phyloP scores from a whole-genome alignment of 2,888 invertebrate species.

The Dicycla oo region DNA sequence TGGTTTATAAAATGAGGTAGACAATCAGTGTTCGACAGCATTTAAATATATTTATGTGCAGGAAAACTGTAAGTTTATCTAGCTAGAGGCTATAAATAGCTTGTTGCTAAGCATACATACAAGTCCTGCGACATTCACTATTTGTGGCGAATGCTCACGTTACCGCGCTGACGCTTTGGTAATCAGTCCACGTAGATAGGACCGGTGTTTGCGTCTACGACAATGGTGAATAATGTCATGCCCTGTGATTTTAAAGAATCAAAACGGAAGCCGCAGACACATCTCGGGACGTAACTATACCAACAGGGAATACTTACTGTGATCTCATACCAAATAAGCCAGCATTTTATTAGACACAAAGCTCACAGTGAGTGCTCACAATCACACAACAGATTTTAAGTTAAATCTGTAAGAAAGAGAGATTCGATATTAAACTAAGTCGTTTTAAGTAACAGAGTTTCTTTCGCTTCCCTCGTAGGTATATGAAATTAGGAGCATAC shows the following conservation, averaged over 20 bases:
- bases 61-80: conserved; percentile 38
- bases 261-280: conserved; percentile 80
- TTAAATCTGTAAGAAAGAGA: conserved; percentile 35
- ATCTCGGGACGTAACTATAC: conserved; percentile 71
- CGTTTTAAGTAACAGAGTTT: conserved; percentile 25
- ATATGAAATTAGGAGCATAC: conserved; percentile 43
- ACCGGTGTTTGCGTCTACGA: conserved; percentile 75
- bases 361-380: neutral
- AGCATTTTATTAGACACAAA: conserved; percentile 22
- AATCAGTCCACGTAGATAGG: conserved; percentile 79
- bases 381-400: too few species aligned
- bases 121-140: conserved; percentile 49
- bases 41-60: conserved; percentile 32
- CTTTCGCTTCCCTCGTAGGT: conserved; percentile 35
- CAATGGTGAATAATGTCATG: conserved; percentile 84
- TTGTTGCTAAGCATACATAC: conserved; percentile 51
- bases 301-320: conserved; percentile 68
- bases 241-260: conserved; percentile 79
- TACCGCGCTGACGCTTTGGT: conserved; percentile 66
- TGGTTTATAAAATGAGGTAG: conserved; percentile 11
- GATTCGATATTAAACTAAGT: conserved; percentile 35
- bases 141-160: conserved; percentile 48
- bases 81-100: conserved; percentile 45
- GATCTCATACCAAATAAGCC: conserved; percentile 70
- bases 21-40: conserved; percentile 8